A percentile compares a stretch with the other conserved stretches of the same genome.
Conservation (phyloP, 2,113 vertebrate genomes). For the Aplodontia rufa region DNA sequence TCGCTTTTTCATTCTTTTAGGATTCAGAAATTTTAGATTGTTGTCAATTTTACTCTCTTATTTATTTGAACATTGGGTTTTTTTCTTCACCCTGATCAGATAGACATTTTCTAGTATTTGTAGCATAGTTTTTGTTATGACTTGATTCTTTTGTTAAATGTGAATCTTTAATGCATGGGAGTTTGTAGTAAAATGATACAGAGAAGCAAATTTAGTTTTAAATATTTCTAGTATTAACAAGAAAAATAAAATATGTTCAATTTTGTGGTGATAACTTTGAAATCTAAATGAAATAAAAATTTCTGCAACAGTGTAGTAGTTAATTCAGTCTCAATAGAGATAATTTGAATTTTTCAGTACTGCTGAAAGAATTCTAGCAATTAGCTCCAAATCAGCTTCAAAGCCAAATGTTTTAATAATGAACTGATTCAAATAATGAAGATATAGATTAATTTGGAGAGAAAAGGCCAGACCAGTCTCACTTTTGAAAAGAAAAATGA, state of each 20-base stretch:
- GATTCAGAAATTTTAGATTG: slow-evolving; percentile 36
- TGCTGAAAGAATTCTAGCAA: background rate
- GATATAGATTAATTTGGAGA: background rate
- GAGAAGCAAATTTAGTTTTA: slow-evolving; percentile 46
- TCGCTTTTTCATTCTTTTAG: background rate
- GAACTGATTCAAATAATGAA: slow-evolving; percentile 11
- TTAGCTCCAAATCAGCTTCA: background rate
- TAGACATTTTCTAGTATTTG: slow-evolving; percentile 17
- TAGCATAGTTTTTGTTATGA: slow-evolving; percentile 26
- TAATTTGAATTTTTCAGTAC: background rate
- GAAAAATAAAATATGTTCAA: slow-evolving; percentile 6
- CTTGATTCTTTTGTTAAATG: background rate
- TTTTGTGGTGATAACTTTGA: slow-evolving; percentile 19
- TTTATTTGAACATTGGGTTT: background rate
- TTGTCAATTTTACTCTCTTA: slow-evolving; percentile 17
- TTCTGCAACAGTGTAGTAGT: background rate
- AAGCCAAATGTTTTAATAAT: slow-evolving; percentile 28
- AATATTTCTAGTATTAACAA: background rate
- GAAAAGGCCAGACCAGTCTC: background rate
- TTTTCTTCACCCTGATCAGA: background rate
- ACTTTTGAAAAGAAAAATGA: slow-evolving; percentile 23
- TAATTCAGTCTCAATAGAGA: background rate
- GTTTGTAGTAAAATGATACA: slow-evolving; percentile 1
- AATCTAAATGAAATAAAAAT: slow-evolving; percentile 35
- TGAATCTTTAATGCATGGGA: background rate